Percentiles rank a stretch among this genome's conserved stretches.
phyloP scores from a whole-genome alignment of 2,113 vertebrate genomes.

The Cavia porcellus region DNA sequence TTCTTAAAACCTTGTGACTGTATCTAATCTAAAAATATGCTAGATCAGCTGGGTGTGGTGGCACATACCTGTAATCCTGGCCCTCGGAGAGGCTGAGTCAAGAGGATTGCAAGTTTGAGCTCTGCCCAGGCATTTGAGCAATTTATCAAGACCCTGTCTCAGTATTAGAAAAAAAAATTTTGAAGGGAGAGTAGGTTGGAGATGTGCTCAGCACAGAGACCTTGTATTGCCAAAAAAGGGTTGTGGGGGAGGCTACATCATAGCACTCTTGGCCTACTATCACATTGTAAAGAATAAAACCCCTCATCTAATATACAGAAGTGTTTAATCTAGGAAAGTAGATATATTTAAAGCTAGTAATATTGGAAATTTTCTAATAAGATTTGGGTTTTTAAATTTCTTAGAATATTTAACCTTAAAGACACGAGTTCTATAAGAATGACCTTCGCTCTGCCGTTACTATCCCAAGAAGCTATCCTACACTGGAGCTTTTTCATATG shows the following conservation, averaged over 20 bases:
- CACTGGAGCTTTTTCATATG: not conserved
- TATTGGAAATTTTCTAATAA: conserved; percentile 38
- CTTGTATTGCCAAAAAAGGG: not conserved
- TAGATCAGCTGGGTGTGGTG: not conserved
- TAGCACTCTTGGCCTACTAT: not conserved
- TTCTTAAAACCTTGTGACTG: not conserved
- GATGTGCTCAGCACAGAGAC: not conserved
- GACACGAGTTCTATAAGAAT: not conserved
- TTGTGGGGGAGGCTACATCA: not conserved
- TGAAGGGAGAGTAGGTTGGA: not conserved
- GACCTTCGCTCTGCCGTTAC: not conserved
- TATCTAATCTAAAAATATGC: conserved; percentile 30
- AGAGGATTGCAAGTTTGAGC: not conserved
- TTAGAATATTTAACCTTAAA: conserved; percentile 36
- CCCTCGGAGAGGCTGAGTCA: not conserved
- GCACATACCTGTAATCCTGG: not conserved
- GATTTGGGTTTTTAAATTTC: conserved; percentile 54
- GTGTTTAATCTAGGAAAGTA: conserved; percentile 31
- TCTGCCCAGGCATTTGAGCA: not conserved
- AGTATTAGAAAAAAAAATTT: not conserved
- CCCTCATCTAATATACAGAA: not conserved
- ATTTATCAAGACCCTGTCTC: not conserved
- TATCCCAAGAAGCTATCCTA: not conserved
- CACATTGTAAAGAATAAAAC: not conserved
- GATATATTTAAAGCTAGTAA: conserved; percentile 48